Base-by-base conservation (phyloP, 2,113 vertebrate genomes). In the Edolisoma coerulescens region DNA sequence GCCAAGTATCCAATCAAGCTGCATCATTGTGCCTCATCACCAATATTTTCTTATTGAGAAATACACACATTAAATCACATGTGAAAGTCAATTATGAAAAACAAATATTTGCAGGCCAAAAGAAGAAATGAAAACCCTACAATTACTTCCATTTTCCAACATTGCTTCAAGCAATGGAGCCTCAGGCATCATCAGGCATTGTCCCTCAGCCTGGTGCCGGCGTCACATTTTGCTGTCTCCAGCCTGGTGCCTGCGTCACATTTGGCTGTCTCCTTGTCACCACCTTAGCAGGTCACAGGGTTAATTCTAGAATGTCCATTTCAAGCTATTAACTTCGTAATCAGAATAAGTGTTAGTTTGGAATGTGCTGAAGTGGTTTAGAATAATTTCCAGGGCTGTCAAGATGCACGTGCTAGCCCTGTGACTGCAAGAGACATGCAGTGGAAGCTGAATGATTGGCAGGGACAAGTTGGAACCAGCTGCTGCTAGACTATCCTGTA, bases 291-390 rank as follows among this genome's bases (percentile, higher is more conserved):
- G 84, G 77, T 93, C 70, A 84, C 14, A 75, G 65, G 74, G 65
- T 92, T 96, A 89, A 81, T 27, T 63, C 80, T 76, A 57, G 87
- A 95, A 93, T 81, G 85, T 69, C 95, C 81, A 65, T 83, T 95
- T 95, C 83, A 92, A 75, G 27, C 16, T 23, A 49, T 83, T 92
- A 90, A 81, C 89, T 92, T 83, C 33, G 61, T 94, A 87, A 93
- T 95, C 89, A 87, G 69, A 90, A 60, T 80, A 81, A 85, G 70
- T 93, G 57, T 87, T 82, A 45, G 9, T 33, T 52, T 76, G 42
- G 78, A 91, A 94, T 90, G 45, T 2, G 33, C 73, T 93, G 60
- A 49, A 67, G 42, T 90, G 89, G 86, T 92, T 96, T 96, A 63
- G 53, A 71, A 50, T 86, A 84, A 91, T 96, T 93, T 97, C 84